Conservation (phyloP, 2,797 vertebrate genomes). For the Enteromius mattozi region DNA sequence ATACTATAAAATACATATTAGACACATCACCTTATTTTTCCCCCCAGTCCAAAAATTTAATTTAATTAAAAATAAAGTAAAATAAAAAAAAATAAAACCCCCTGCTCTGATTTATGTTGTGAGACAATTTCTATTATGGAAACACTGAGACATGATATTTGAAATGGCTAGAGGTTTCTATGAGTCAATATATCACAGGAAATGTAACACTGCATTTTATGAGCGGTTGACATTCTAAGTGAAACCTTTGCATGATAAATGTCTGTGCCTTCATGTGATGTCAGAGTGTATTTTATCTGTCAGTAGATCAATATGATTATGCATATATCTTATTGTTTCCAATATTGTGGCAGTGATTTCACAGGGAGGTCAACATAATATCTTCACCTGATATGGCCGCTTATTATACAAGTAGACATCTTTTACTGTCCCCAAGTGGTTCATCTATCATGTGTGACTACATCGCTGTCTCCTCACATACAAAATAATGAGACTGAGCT, state of each 20-base stretch:
- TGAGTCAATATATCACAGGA: constrained; percentile 31
- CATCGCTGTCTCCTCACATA: constrained; percentile 1
- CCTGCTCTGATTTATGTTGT: not conserved
- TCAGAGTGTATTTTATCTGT: constrained; percentile 30
- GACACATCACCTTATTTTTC: not conserved
- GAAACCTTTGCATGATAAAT: constrained; percentile 36
- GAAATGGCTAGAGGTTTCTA: constrained; percentile 12
- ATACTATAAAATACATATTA: not conserved
- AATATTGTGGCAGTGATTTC: constrained; percentile 14
- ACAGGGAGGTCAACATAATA: constrained; percentile 35
- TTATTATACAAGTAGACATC: constrained; percentile 34
- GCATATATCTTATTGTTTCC: constrained; percentile 40
- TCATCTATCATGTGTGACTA: constrained; percentile 26
- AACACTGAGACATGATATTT: constrained; percentile 10
- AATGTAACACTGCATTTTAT: constrained; percentile 40
- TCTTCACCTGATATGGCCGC: constrained; percentile 32
- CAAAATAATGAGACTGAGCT: constrained; percentile 36
- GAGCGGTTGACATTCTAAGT: constrained; percentile 32
- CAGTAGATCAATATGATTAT: constrained; percentile 51
- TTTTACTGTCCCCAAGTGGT: constrained; percentile 27
- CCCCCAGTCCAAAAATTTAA: too few relatives aligned
- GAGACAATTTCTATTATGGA: constrained; percentile 33
- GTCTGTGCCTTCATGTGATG: constrained; percentile 13
- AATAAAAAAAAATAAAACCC: not conserved
- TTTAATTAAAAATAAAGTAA: not conserved